phyloP scores from a whole-genome alignment of 1,140 invertebrate species.

The Drosophila burlai region DNA sequence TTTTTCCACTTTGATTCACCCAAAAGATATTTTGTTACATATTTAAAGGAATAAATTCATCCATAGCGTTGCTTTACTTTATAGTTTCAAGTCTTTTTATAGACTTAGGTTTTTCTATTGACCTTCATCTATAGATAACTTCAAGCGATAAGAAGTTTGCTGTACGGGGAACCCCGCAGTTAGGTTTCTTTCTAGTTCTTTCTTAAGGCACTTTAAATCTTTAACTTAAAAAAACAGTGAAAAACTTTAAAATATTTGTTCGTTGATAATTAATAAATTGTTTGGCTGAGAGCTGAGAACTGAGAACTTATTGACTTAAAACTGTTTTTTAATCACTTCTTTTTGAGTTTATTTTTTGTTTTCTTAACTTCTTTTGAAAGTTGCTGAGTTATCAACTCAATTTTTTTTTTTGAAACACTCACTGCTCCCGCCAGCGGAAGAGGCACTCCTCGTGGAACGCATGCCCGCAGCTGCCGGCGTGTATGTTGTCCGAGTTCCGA shows the following conservation, averaged over 20 bases:
- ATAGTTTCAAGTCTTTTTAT: too few relatives aligned
- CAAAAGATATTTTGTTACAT: too few relatives aligned
- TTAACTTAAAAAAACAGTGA: not conserved
- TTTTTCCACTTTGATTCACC: too few relatives aligned
- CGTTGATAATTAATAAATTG: not conserved
- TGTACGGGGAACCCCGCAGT: not conserved
- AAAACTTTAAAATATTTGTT: not conserved
- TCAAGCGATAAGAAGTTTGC: not conserved
- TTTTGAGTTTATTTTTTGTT: not conserved
- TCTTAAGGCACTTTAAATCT: not conserved
- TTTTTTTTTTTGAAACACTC: slow-evolving; percentile 17
- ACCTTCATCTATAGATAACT: not conserved
- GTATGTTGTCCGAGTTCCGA: slow-evolving; percentile 39
- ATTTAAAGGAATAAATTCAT: too few relatives aligned
- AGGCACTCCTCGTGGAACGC: slow-evolving; percentile 63
- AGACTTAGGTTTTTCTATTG: not conserved
- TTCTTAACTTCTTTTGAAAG: not conserved
- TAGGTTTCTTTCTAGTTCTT: not conserved
- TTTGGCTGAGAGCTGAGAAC: not conserved
- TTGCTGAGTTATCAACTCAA: not conserved
- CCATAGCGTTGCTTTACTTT: too few relatives aligned
- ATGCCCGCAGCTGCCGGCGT: slow-evolving; percentile 62
- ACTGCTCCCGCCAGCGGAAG: slow-evolving; percentile 56
- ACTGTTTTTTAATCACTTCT: not conserved
- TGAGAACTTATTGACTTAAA: not conserved